Evolutionary conservation across 1,140 invertebrate species (phyloP), one percentile per base, ranked within the genome.

Genomic region (Daktulosphaira vitifoliae): DNA sequence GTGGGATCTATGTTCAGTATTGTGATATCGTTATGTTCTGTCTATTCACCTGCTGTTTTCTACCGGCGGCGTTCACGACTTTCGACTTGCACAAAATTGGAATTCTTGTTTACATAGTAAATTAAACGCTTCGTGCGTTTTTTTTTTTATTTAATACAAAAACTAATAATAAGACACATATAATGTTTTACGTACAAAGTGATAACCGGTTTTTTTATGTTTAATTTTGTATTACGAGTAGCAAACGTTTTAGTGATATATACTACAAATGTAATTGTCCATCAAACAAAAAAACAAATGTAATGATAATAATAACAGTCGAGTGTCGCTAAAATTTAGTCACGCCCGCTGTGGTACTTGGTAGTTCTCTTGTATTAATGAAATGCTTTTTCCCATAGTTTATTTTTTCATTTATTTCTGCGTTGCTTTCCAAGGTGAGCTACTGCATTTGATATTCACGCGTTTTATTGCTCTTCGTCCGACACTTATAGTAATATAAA

Each of bases 341-440:
- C n/a, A n/a, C n/a, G n/a, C n/a, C n/a, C n/a, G n/a, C n/a, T n/a
- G n/a, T n/a, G n/a, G n/a, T n/a, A n/a, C n/a, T n/a, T n/a, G n/a
- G n/a, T n/a, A n/a, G n/a, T n/a, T n/a, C n/a, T n/a, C n/a, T n/a
- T n/a, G n/a, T n/a, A n/a, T n/a, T n/a, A n/a, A n/a, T n/a, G n/a
- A n/a, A 42, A 39, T 39, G 39, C n/a, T 54, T 54, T 38, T 38
- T 15, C 52, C 38, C 29, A 11, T 16, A 25, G 5, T 33, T 33
- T 11, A 11, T 33, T 33, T 33, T 33, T 33, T 20, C 37, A n/a
- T 38, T 54, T 38, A 23, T 23, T 33, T 39, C 33, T 25, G 52
- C 52, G 52, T n/a, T n/a, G n/a, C 37, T 54, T 54, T 37, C 37
- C 52, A 54, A 54, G 52, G 52, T 54, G 37, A 54, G 52, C 52